Conservation (phyloP, 35 echinoderm and acorn worm genomes). For the Lytechinus variegatus region DNA sequence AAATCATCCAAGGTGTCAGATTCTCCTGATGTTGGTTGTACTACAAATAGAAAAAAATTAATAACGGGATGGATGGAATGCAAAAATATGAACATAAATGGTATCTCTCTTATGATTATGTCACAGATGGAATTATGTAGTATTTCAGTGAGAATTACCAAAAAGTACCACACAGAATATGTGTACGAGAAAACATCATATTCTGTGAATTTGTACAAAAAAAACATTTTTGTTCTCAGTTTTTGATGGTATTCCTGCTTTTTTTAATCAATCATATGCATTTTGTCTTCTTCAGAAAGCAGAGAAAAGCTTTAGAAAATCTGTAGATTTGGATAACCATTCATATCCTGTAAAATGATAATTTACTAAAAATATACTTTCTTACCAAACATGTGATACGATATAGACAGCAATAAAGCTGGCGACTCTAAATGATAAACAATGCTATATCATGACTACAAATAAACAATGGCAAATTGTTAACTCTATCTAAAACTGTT, state of each 20-base stretch:
- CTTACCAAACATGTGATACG: no score
- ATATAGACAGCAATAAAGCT: not conserved
- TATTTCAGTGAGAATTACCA: not conserved
- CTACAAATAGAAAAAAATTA: not conserved
- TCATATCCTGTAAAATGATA: no score
- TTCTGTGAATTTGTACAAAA: no score
- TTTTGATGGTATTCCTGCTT: no score
- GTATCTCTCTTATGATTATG: not conserved
- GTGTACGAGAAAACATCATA: no score
- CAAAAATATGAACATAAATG: not conserved
- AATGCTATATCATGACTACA: not conserved
- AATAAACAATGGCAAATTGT: not conserved
- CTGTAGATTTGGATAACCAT: no score
- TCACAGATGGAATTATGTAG: not conserved
- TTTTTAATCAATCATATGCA: no score
- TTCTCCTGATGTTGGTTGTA: constrained; percentile 33
- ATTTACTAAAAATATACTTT: no score
- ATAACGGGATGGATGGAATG: not conserved
- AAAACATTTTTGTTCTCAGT: no score
- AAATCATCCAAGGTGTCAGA: constrained; percentile 86
- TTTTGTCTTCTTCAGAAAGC: no score
- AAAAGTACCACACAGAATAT: not conserved
- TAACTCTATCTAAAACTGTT: no score
- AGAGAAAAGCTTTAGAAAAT: no score
- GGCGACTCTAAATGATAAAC: not conserved